Evolutionary conservation across 35 echinoderm and acorn worm species (phyloP).

Genomic region (Hemicentrotus pulcherrimus): DNA sequence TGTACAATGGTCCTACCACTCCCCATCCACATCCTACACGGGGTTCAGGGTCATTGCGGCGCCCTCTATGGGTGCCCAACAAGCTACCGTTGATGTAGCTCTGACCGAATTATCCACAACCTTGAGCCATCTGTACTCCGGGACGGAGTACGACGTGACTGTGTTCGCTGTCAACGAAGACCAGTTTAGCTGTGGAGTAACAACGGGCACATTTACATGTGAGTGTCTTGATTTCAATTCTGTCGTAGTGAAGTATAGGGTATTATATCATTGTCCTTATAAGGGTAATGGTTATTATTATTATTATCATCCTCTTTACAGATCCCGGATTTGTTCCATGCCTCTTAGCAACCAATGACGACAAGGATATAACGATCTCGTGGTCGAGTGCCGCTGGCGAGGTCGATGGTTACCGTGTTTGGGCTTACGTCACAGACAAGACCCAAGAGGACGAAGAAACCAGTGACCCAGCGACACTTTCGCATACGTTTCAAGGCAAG

Average conservation of each 20-base stretch:
- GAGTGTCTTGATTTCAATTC: not conserved
- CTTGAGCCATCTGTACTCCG: not conserved
- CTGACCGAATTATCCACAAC: not conserved
- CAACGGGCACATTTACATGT: constrained; percentile 24
- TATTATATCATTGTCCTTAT: not conserved
- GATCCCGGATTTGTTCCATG: constrained; percentile 34
- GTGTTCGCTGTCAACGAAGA: not conserved
- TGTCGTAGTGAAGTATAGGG: not conserved
- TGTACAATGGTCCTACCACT: not conserved
- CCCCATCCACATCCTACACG: constrained; percentile 23
- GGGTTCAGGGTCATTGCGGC: not conserved
- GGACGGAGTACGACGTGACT: not conserved
- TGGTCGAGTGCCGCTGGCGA: constrained; percentile 41
- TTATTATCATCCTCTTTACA: not conserved
- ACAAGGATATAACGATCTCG: constrained; percentile 23
- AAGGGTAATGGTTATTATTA: not conserved
- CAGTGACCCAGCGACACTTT: not conserved
- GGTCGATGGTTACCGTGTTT: constrained; percentile 36
- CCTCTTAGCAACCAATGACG: not conserved
- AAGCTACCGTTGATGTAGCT: not conserved
- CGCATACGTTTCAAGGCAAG: not conserved
- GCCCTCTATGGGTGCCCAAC: not conserved
- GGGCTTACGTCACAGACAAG: constrained; percentile 37
- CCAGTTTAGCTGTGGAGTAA: not conserved
- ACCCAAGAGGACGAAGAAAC: constrained; percentile 34